A percentile compares a stretch with the other conserved stretches of the same genome.
phyloP scores from a whole-genome alignment of 1,140 invertebrate genomes.

The Leucophenga varia region DNA sequence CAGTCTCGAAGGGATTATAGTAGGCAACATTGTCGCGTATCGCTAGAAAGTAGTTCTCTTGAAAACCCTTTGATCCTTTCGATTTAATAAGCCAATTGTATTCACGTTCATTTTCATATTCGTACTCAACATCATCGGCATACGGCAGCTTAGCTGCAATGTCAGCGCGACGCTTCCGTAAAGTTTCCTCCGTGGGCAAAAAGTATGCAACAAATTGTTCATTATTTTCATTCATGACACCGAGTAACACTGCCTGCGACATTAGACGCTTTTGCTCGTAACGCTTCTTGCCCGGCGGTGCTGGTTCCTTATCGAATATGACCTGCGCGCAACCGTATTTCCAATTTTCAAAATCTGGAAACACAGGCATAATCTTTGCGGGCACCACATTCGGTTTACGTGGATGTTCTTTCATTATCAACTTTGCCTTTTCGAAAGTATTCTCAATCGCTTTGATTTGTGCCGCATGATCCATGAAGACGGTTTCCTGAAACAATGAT shows the following conservation, averaged over 20 bases:
- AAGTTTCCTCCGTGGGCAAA: slow-evolving; percentile 87
- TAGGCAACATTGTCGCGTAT: slow-evolving; percentile 85
- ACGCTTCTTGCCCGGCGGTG: slow-evolving; percentile 74
- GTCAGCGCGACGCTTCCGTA: slow-evolving; percentile 81
- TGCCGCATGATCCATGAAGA: slow-evolving; percentile 94
- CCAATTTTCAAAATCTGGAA: slow-evolving; percentile 94
- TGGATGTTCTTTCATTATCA: slow-evolving; percentile 84
- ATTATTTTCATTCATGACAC: slow-evolving; percentile 94
- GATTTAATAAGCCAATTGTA: slow-evolving; percentile 98
- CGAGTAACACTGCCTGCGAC: slow-evolving; percentile 97
- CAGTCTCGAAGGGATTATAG: slow-evolving; percentile 95
- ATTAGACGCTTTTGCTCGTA: slow-evolving; percentile 90
- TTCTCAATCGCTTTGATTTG: slow-evolving; percentile 96
- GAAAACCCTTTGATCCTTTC: slow-evolving; percentile 93
- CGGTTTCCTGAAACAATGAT: slow-evolving; percentile 86
- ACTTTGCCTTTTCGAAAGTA: slow-evolving; percentile 90
- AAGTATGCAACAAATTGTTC: slow-evolving; percentile 99
- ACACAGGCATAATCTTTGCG: slow-evolving; percentile 82
- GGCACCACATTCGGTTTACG: slow-evolving; percentile 87
- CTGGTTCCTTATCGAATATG: slow-evolving; percentile 95
- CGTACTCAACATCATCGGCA: slow-evolving; percentile 86
- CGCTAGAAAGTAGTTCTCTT: slow-evolving; percentile 97
- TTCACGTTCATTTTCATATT: slow-evolving; percentile 90
- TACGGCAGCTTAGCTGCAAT: slow-evolving; percentile 74
- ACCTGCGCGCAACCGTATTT: slow-evolving; percentile 96